A percentile compares a stretch with the other conserved stretches of the same genome.
phyloP scores from a whole-genome alignment of 2,888 invertebrate species.

The Protophormia terraenovae region DNA sequence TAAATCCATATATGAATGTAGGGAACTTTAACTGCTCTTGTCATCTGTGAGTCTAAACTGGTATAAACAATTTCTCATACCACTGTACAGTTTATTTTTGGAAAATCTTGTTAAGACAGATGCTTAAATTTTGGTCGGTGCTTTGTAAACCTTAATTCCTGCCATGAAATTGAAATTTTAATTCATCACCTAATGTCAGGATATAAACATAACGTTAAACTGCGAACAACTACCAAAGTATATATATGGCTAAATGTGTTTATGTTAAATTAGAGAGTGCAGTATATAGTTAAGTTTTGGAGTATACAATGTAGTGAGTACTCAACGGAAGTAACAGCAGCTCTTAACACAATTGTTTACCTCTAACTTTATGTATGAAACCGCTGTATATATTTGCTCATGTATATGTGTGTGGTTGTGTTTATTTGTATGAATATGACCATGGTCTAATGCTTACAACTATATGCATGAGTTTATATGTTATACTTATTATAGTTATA shows the following conservation, averaged over 20 bases:
- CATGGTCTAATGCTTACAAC: constrained; percentile 41
- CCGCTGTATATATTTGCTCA: not conserved
- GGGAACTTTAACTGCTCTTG: too few species aligned
- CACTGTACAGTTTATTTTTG: constrained; percentile 1
- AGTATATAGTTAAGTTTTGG: not conserved
- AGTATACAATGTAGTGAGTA: not conserved
- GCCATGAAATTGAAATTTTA: constrained; percentile 68
- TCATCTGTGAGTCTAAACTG: not conserved
- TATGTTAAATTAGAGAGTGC: not conserved
- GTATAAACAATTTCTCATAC: not conserved
- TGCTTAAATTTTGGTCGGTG: constrained; percentile 60
- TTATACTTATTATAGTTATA: constrained; percentile 17
- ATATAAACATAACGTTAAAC: constrained; percentile 61
- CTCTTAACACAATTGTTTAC: constrained; percentile 44
- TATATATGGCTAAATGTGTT: not conserved
- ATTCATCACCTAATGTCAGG: constrained; percentile 68
- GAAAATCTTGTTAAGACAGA: constrained; percentile 57
- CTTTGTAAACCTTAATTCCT: constrained; percentile 65
- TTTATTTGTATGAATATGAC: not conserved
- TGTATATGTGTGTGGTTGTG: not conserved
- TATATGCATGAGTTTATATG: constrained; percentile 18
- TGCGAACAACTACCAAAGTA: constrained; percentile 13
- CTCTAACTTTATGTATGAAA: not conserved
- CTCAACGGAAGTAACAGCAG: constrained; percentile 66
- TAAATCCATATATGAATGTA: too few species aligned